A percentile compares a stretch with the other conserved stretches of the same genome.
These are phyloP conservation scores for Myripristis jacobus DNA, from an alignment of 2,797 vertebrate genomes.

Conservation along the genomic window DNA sequence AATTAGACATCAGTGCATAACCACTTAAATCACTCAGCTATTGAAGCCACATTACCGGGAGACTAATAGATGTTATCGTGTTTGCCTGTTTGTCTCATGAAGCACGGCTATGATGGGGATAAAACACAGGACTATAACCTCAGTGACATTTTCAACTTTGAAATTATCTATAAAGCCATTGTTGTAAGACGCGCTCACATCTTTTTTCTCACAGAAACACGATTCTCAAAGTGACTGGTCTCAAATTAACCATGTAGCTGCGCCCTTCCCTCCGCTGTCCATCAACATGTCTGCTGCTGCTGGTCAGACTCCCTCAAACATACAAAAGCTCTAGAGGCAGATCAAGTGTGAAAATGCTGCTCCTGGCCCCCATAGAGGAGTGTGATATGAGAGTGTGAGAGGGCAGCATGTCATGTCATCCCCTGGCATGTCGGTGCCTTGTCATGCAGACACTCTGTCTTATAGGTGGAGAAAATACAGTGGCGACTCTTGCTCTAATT, in stretches of 20 bases:
- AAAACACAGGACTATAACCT: neutral
- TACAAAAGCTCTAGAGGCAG: constrained; percentile 1
- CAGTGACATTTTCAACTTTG: neutral
- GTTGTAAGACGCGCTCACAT: neutral
- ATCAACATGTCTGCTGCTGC: constrained; percentile 8
- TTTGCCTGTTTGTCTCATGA: too few relatives aligned
- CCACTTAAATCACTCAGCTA: neutral
- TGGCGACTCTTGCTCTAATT: neutral
- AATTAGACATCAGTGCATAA: neutral
- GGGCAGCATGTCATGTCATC: constrained; percentile 29
- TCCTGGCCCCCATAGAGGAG: constrained; percentile 15
- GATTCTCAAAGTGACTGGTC: neutral
- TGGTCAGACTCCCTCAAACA: neutral
- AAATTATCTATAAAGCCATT: neutral
- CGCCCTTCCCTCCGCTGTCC: constrained; percentile 14
- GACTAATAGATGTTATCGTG: too few relatives aligned
- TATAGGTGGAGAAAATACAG: neutral
- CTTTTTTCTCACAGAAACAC: too few relatives aligned
- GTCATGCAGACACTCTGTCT: too few relatives aligned
- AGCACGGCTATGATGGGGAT: too few relatives aligned
- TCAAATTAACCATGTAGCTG: too few relatives aligned
- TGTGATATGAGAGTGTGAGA: constrained; percentile 43
- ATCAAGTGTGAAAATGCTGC: neutral
- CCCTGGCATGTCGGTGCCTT: too few relatives aligned
- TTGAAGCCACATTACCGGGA: too few relatives aligned